Percentiles rank a stretch among this genome's conserved stretches.
These are phyloP conservation scores for Drosophila nannoptera DNA, from an alignment of 1,140 invertebrate species.

Conservation along the genomic window DNA sequence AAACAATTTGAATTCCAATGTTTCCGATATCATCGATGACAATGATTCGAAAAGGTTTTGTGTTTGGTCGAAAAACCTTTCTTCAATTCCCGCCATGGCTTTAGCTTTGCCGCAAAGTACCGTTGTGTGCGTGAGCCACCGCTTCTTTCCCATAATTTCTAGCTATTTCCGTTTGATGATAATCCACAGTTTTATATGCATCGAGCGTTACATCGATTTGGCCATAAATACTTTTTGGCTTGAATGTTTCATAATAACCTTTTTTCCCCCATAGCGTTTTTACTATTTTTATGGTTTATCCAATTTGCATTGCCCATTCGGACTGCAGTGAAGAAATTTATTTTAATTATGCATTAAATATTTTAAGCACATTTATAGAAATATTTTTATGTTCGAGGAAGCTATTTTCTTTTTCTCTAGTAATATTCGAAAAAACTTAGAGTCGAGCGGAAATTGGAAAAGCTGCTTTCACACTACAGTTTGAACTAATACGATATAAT, in stretches of 20 bases:
- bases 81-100: conserved; percentile 1
- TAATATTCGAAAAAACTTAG: conserved; percentile 1
- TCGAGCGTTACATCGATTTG: conserved; percentile 44
- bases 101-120: conserved; percentile 23
- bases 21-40: conserved; percentile 19
- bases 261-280: conserved; percentile 11
- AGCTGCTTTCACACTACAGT: too few relatives aligned
- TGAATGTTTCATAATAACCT: conserved; percentile 59
- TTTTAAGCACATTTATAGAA: conserved; percentile 46
- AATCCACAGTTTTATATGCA: conserved; percentile 65
- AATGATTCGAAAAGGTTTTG: conserved; percentile 22
- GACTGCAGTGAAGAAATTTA: conserved; percentile 40
- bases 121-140: conserved; percentile 9
- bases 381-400: conserved; percentile 13
- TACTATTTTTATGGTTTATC: conserved; percentile 37
- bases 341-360: conserved; percentile 66
- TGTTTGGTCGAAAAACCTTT: conserved; percentile 8
- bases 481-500: too few relatives aligned
- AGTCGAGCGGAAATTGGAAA: conserved; percentile 18
- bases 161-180: conserved; percentile 44
- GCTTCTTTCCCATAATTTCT: conserved; percentile 42
- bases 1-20: conserved; percentile 54
- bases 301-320: conserved; percentile 10
- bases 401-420: conserved; percentile 1
- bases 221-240: conserved; percentile 36